Evolutionary conservation across 2,113 vertebrate species (phyloP), one percentile per base, ranked within the genome.

Genomic region (Theristicus caerulescens): DNA sequence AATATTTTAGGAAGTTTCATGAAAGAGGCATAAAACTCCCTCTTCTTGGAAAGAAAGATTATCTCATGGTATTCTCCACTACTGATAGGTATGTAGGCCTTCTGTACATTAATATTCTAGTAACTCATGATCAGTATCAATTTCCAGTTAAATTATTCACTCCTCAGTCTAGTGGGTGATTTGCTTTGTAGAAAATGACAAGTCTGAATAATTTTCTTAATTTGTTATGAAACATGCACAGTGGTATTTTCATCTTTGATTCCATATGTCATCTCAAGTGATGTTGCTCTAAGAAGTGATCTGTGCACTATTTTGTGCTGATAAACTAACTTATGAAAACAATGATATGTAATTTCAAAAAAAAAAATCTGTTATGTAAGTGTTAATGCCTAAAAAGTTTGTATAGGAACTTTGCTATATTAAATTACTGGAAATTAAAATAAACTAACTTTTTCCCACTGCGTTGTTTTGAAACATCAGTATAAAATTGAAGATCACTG

Each of bases 141-240:
- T 87, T 95, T 74, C 58, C 78, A 94, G 52, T 84, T 91, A 91
- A 90, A 74, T 82, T 79, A 82, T 71, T 88, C 82, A 72, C 47
- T 76, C 10, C 61, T 93, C 61, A 65, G 49, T 64, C 59, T 88
- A 69, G 31, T 67, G 31, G n/a, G 40, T 65, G 46, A 82, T 90
- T 66, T 61, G 15, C 49, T 95, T 87, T 74, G 52, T 91, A 76
- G 55, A 88, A 93, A 81, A 64, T 74, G 47, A 69, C 57, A 93
- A 71, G 18, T 84, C 40, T 62, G 61, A 82, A 36, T 79, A 82
- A 64, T 94, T 90, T 71, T n/a, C 38, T 70, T 80, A 54, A 88
- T 86, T 91, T 58, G 29, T 78, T 82, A 84, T 2, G 8, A 69
- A 88, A 88, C 54, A 55, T 46, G 61, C 42, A 82, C 47, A 90